These are phyloP conservation scores for Drosophila navojoa DNA, from an alignment of 1,140 invertebrate species.

Conservation along the genomic window DNA sequence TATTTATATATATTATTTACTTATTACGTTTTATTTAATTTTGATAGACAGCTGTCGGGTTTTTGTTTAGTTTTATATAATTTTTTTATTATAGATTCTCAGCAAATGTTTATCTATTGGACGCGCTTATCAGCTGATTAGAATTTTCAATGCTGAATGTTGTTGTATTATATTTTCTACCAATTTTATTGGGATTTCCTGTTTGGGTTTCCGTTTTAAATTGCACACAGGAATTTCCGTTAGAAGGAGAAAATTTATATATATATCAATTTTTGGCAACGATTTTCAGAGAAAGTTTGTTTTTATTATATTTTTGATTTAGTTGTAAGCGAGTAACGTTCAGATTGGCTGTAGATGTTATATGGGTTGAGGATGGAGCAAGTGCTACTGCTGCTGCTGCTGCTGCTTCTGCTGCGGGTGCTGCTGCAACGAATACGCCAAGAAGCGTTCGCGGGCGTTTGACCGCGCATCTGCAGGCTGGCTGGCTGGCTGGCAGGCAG, in stretches of 20 bases:
- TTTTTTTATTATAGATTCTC: slow-evolving; percentile 7
- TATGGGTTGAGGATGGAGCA: background rate
- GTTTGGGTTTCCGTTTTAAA: background rate
- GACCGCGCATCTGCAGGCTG: slow-evolving; percentile 48
- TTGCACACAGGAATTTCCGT: slow-evolving; percentile 1
- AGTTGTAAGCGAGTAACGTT: slow-evolving; percentile 27
- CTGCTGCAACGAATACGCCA: slow-evolving; percentile 37
- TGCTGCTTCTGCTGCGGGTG: background rate
- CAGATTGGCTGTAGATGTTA: background rate
- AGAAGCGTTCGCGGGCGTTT: slow-evolving; percentile 35
- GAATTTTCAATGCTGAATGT: slow-evolving; percentile 23
- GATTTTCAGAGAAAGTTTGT: slow-evolving; percentile 12
- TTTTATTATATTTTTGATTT: too few species aligned
- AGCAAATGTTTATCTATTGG: slow-evolving; percentile 29
- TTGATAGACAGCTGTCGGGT: slow-evolving; percentile 16
- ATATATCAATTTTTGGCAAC: background rate
- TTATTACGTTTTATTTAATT: slow-evolving; percentile 10
- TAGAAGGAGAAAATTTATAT: slow-evolving; percentile 6
- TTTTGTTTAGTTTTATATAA: slow-evolving; percentile 23
- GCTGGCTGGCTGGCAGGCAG: slow-evolving; percentile 24
- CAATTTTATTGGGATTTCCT: slow-evolving; percentile 14
- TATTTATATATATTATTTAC: background rate
- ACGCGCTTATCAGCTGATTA: slow-evolving; percentile 58
- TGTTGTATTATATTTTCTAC: background rate
- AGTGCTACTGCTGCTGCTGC: background rate